Percentiles rank a stretch among this genome's conserved stretches.
These are phyloP conservation scores for Mycetomoellerius zeteki DNA, from an alignment of 1,140 invertebrate species.

Conservation along the genomic window DNA sequence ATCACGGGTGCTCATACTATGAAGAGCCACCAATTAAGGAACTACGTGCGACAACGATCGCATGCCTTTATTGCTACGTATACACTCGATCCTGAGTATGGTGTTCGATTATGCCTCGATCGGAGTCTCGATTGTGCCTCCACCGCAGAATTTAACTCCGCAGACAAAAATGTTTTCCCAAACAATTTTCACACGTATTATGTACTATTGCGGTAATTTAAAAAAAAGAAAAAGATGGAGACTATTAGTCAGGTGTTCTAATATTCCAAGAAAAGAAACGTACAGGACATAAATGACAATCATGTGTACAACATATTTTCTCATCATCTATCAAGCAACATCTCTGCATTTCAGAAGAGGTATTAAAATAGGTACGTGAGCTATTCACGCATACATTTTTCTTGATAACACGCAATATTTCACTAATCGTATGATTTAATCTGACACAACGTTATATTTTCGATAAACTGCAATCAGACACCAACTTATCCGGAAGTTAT, in stretches of 20 bases:
- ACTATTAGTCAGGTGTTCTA: too few species aligned
- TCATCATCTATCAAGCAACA: too few species aligned
- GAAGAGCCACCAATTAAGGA: slow-evolving; percentile 54
- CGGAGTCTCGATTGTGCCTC: background rate
- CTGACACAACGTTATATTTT: background rate
- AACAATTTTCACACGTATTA: too few species aligned
- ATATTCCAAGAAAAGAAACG: too few species aligned
- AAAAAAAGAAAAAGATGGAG: too few species aligned
- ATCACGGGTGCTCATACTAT: background rate
- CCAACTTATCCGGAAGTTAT: background rate
- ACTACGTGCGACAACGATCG: background rate
- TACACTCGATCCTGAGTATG: background rate
- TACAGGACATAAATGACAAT: too few species aligned
- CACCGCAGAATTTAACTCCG: background rate
- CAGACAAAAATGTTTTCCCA: background rate
- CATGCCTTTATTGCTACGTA: background rate
- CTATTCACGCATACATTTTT: background rate
- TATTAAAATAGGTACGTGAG: background rate
- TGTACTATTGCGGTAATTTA: too few species aligned
- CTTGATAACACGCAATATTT: background rate
- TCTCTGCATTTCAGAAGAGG: too few species aligned
- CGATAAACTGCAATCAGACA: background rate
- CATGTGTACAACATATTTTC: too few species aligned
- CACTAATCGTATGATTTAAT: background rate
- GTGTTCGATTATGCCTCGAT: too few species aligned